Evolutionary conservation across 2,113 vertebrate species (phyloP).

Genomic region (Ardeotis arabs): DNA sequence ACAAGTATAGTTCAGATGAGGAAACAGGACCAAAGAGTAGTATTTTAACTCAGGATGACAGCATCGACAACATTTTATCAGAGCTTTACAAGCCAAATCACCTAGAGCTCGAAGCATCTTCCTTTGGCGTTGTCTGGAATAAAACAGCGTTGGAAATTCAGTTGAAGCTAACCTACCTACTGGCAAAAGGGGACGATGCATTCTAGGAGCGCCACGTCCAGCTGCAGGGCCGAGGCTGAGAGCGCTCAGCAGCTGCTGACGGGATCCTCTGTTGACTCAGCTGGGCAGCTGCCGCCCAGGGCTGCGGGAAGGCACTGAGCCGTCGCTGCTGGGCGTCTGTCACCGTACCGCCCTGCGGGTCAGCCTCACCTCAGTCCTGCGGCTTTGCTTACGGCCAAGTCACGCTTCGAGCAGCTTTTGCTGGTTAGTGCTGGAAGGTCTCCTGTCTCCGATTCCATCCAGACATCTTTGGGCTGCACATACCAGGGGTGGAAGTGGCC

Average conservation of each 20-base stretch:
- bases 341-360: fast-evolving
- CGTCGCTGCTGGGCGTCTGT: fast-evolving
- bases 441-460: background rate
- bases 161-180: background rate
- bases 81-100: background rate
- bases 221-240: background rate
- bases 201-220: too few relatives aligned
- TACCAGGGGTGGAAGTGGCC: too few relatives aligned
- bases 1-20: background rate
- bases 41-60: background rate
- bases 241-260: background rate
- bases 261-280: background rate
- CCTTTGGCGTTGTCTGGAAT: background rate
- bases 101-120: background rate
- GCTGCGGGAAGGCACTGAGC: fast-evolving
- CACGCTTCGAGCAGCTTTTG: background rate
- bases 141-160: background rate
- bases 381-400: background rate
- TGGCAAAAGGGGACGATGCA: background rate
- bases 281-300: fast-evolving
- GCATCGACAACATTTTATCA: background rate
- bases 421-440: fast-evolving
- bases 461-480: background rate
- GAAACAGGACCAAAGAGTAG: background rate
- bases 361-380: fast-evolving